phyloP scores from a whole-genome alignment of 1,140 invertebrate species.

The Teleopsis dalmanni region DNA sequence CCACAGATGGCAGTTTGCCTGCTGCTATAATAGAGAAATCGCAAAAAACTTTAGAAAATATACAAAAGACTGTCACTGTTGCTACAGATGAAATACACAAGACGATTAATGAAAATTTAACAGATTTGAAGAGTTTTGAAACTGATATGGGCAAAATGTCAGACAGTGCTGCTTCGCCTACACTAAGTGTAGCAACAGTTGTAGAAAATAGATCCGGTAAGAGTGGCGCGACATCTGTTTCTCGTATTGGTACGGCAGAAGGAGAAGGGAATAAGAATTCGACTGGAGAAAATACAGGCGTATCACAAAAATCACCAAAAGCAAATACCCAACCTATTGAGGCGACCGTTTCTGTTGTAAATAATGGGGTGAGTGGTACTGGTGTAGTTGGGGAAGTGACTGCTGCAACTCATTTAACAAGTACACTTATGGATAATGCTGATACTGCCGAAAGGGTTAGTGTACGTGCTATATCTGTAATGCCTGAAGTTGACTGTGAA shows the following conservation, averaged over 20 bases:
- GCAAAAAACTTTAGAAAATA: constrained; percentile 30
- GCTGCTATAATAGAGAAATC: constrained; percentile 34
- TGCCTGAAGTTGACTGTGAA: constrained; percentile 35
- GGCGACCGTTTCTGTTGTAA: constrained; percentile 35
- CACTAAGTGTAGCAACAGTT: constrained; percentile 21
- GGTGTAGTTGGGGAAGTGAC: not conserved
- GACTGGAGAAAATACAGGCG: not conserved
- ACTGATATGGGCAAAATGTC: constrained; percentile 21
- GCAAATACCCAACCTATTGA: constrained; percentile 38
- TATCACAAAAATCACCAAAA: constrained; percentile 27
- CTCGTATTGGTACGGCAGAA: constrained; percentile 31
- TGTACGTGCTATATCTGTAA: constrained; percentile 25
- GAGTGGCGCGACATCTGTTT: constrained; percentile 12
- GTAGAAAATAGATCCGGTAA: constrained; percentile 16
- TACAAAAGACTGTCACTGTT: constrained; percentile 31
- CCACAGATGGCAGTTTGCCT: constrained; percentile 8
- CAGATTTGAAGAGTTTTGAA: constrained; percentile 34
- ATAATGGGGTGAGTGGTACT: constrained; percentile 10
- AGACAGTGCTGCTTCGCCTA: constrained; percentile 22
- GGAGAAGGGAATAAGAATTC: constrained; percentile 15
- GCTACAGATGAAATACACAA: constrained; percentile 38
- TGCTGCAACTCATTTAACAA: not conserved
- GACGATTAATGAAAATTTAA: constrained; percentile 38
- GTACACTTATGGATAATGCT: constrained; percentile 3
- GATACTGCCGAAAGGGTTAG: constrained; percentile 17